Evolutionary conservation across 2,113 vertebrate species (phyloP), one percentile per base, ranked within the genome.

Genomic region (Patagioenas fasciata): DNA sequence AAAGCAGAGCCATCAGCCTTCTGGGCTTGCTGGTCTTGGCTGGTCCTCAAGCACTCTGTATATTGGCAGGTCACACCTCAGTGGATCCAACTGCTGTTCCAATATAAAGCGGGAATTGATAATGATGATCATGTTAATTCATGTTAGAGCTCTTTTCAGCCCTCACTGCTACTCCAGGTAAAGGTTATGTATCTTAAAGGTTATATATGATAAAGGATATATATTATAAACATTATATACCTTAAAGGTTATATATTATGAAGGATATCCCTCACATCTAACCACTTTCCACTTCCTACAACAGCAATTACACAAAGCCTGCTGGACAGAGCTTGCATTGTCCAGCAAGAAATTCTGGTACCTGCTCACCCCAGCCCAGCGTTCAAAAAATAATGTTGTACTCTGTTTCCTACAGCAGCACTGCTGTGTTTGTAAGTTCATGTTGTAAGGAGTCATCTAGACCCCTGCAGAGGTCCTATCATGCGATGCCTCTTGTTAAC

Each of bases 111-210:
- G 6, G 12, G 36, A 80, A 57, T n/a, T 19, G 4, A 48, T 67
- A n/a, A 34, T 10, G 42, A 71, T 36, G 25, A 38, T 75, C 0
- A 0, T 19, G n/a, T 65, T 40, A 1, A 4, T 78, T 85, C 50
- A 29, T 38, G 23, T 44, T 44, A 34, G n/a, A 62, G 38, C 48
- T 80, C 51, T 80, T 15, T 47, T 74, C 38, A 61, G 47, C 64
- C 20, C 54, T 54, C 16, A 4, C 25, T 53, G 53, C 81, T 73
- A 5, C 66, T 73, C 40, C 7, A 3, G 21, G 31, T 54, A 8
- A 32, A 61, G 32, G 25, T 54, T 54, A 54, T 44, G 44, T 44
- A 44, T 44, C 44, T 44, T 44, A 44, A 44, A 44, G 44, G 44
- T 18, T 44, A 44, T 18, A 44, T 44, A 44, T 44, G 44, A 44